Evolutionary conservation across 2,888 invertebrate species (phyloP).

Genomic region (Mesoligia furuncula): DNA sequence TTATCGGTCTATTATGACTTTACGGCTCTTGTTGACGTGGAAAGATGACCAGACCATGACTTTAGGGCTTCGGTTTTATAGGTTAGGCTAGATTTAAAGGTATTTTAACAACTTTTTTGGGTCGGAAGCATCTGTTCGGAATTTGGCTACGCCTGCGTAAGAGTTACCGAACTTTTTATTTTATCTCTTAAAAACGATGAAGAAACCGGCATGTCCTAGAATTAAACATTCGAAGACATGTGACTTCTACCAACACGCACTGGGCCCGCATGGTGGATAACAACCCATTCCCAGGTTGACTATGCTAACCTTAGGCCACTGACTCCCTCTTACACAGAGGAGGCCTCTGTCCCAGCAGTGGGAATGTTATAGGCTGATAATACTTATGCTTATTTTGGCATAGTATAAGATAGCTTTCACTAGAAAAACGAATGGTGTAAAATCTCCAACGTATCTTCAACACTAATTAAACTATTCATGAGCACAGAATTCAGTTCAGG

Average conservation of each 20-base stretch:
- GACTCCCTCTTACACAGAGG: no score
- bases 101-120: neutral
- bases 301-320: no score
- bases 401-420: neutral
- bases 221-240: no score
- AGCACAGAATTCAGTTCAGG: slow-evolving; percentile 28
- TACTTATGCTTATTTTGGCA: neutral
- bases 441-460: neutral
- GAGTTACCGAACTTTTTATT: no score
- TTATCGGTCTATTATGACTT: slow-evolving; percentile 56
- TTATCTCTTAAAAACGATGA: no score
- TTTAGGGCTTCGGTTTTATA: neutral
- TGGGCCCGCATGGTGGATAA: no score
- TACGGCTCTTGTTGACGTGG: neutral
- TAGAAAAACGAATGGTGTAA: neutral
- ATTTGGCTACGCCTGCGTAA: neutral
- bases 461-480: slow-evolving; percentile 34
- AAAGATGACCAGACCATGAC: slow-evolving; percentile 7
- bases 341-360: no score
- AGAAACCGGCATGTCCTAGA: no score
- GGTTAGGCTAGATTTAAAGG: neutral
- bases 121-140: neutral
- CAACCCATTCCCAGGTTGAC: no score
- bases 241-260: no score
- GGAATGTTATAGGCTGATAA: no score